A percentile compares a stretch with the other conserved stretches of the same genome.
phyloP scores from a whole-genome alignment of 2,113 vertebrate genomes.

The Gadus macrocephalus region DNA sequence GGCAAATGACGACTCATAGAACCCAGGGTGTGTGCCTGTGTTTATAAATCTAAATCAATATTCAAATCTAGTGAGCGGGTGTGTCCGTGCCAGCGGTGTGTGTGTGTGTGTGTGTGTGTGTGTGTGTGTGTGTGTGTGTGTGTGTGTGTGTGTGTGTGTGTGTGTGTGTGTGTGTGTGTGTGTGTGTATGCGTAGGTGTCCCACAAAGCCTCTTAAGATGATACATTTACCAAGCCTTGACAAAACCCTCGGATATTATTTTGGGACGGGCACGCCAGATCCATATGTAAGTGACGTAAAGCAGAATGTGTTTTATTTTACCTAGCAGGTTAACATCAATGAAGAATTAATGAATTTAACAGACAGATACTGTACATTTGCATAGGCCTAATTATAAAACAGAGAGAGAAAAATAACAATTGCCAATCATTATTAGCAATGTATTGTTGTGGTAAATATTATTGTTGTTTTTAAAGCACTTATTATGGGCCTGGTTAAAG shows the following conservation, averaged over 20 bases:
- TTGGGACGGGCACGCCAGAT: constrained; percentile 72
- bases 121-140: constrained; percentile 40
- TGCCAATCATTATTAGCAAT: background rate
- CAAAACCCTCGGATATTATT: constrained; percentile 93
- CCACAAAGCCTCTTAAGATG: constrained; percentile 98
- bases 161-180: constrained; percentile 32
- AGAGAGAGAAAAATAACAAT: background rate
- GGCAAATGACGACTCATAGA: constrained; percentile 55
- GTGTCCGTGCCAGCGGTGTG: constrained; percentile 82
- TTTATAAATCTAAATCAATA: constrained; percentile 98
- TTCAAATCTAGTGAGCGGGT: constrained; percentile 96
- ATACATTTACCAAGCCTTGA: constrained; percentile 98
- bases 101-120: constrained; percentile 47
- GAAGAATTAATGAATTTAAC: constrained; percentile 7
- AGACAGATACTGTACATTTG: no score
- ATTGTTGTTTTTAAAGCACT: constrained; percentile 15
- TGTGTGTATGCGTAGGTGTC: constrained; percentile 88
- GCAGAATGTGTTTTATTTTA: constrained; percentile 36
- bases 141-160: constrained; percentile 87
- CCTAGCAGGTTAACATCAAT: constrained; percentile 17
- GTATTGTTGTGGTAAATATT: background rate
- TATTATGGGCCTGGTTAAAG: constrained; percentile 19
- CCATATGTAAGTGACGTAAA: constrained; percentile 58
- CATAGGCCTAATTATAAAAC: background rate
- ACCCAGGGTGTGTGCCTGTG: constrained; percentile 67